Conservation (phyloP, 2,113 vertebrate species). For the Pseudopodoces humilis region DNA sequence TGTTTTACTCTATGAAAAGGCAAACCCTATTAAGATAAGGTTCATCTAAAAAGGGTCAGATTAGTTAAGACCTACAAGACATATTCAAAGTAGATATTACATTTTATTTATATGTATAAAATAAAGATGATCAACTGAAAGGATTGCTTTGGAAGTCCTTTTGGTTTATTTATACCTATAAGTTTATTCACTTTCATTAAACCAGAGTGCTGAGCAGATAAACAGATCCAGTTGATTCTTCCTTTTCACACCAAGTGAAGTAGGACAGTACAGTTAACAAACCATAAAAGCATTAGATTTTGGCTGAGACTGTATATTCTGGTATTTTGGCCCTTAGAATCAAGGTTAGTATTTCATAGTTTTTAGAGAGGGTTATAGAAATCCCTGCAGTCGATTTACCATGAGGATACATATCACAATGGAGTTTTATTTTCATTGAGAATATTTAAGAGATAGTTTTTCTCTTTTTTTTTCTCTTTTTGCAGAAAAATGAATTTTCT, state of each 20-base stretch:
- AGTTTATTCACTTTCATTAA: neutral
- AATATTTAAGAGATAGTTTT: neutral
- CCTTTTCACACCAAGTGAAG: neutral
- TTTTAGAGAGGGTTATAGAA: neutral
- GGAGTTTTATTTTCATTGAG: neutral
- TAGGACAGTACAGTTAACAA: neutral
- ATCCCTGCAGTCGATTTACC: neutral
- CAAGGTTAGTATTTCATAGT: neutral
- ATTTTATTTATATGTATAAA: neutral
- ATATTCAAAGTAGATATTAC: neutral
- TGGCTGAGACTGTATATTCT: neutral
- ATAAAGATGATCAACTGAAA: neutral
- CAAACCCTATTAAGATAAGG: neutral
- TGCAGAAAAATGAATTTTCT: neutral
- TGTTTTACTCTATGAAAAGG: neutral
- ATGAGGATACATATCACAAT: neutral
- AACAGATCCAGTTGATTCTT: neutral
- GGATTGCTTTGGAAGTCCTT: neutral
- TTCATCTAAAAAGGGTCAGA: neutral
- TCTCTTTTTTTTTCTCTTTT: neutral
- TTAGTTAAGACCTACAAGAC: neutral
- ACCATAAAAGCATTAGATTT: neutral
- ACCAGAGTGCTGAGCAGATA: neutral
- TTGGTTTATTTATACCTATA: neutral
- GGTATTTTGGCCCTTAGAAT: neutral